Evolutionary conservation across 2,888 invertebrate species (phyloP), one percentile per base, ranked within the genome.

Genomic region (Microchrysa polita): DNA sequence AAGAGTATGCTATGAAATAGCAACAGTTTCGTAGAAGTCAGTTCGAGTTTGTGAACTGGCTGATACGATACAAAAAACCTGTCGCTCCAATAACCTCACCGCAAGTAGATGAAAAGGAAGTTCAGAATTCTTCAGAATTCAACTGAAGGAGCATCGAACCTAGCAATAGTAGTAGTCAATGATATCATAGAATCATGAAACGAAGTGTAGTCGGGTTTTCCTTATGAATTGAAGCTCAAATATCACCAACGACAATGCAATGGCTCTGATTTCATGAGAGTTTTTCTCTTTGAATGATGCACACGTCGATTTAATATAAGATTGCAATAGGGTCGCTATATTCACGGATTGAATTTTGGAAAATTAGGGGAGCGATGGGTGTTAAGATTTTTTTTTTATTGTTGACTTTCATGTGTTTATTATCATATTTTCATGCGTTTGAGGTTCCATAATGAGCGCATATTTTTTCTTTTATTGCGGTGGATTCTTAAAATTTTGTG

Each of bases 141-240:
- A n/a, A n/a, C n/a, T n/a, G 27, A 5, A 61, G 14, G 7, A n/a
- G 5, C 48, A 48, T n/a, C 12, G 48, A 7, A n/a, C 9, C 16
- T 40, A 40, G 23, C 18, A n/a, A 9, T 14, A 34, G 40, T 61
- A n/a, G n/a, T 61, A 34, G 61, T 61, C 53, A 48, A n/a, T 34
- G 27, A 34, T 34, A 5, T 7, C 7, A 7, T 7, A 34, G 27
- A 34, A 34, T 5, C 48, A 65, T 52, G 67, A 52, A 67, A n/a
- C n/a, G n/a, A n/a, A n/a, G n/a, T n/a, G n/a, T n/a, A n/a, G n/a
- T n/a, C 20, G 22, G 52, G 67, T 53, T 67, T 67, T 48, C 44
- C 44, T n/a, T n/a, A 48, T 48, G 65, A 22, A 22, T 27, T n/a
- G n/a, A 27, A 67, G 67, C 52, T 67, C 52, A 52, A 67, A 67